Evolutionary conservation across 1,140 invertebrate genomes (phyloP), one percentile per base, ranked within the genome.

Genomic region (Hyles vespertilio): DNA sequence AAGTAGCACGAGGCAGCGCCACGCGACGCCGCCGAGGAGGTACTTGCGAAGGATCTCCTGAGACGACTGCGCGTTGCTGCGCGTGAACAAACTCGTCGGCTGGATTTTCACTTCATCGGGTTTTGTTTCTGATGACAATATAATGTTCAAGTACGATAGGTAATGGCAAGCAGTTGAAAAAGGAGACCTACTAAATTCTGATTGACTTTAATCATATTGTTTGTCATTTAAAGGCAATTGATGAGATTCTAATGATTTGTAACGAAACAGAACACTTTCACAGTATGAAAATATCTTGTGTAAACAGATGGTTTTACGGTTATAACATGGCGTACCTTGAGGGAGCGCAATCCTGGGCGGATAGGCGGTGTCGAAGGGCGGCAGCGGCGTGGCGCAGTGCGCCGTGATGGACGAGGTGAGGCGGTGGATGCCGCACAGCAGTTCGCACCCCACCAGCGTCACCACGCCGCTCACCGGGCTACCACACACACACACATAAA

Each of bases 381-480:
- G 63, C 59, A 71, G 63, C 11, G 72, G 89, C 77, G 63, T 73
- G 74, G 66, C 74, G 72, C 57, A 79, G 69, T 59, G 87, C 72
- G 79, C 90, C 91, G 52, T 92, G 66, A 74, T 76, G 55, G 85
- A 79, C 9, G 88, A 89, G 32, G 84, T 89, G 48, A 89, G 83
- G 51, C 90, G 87, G 70, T 93, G 92, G 10, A 94, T 90, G 56
- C 92, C 92, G 44, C 91, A 91, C 8, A 93, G 79, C 57, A 94
- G 73, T 75, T 93, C 92, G 77, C 92, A 92, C 2, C 91, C 90
- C 33, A 93, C 89, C 51, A 92, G 77, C 0, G 92, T 91, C 34
- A 91, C 89, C 47, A 93, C 89, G 34, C 90, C 89, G 59, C 89
- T 87, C 69, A 71, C 74, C 55, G 79, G 89, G 77, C 79, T 90